phyloP scores from a whole-genome alignment of 2,888 invertebrate species.

The Tipula vernalis region DNA sequence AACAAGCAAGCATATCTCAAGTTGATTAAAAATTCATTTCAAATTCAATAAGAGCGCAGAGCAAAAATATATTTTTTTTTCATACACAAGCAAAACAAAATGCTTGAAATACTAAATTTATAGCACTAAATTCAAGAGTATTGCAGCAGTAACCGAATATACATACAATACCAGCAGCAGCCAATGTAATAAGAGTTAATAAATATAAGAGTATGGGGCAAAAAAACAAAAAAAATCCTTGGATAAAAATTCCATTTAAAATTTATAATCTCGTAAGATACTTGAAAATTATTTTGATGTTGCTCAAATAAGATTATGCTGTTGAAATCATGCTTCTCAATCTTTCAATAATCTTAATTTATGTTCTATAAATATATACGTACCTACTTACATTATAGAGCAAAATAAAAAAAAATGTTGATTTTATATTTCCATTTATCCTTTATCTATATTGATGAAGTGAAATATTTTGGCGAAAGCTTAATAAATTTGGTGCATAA shows the following conservation, averaged over 20 bases:
- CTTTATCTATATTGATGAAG: too few relatives aligned
- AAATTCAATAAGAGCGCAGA: background rate
- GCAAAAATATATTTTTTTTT: background rate
- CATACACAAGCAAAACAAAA: background rate
- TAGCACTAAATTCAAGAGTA: background rate
- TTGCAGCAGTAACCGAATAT: background rate
- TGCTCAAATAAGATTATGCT: background rate
- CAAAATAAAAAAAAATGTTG: too few relatives aligned
- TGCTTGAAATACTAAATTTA: background rate
- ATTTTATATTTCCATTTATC: too few relatives aligned
- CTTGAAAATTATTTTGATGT: background rate
- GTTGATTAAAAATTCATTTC: background rate
- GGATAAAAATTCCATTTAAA: background rate
- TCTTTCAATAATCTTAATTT: background rate
- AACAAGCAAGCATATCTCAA: background rate
- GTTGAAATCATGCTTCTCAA: conserved; percentile 4
- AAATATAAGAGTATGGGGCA: background rate
- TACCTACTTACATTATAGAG: too few relatives aligned
- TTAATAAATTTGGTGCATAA: too few relatives aligned
- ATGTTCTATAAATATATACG: background rate
- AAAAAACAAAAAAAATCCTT: background rate
- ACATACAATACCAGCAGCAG: background rate
- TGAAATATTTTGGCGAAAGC: too few relatives aligned
- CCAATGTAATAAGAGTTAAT: background rate
- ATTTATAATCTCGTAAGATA: background rate